Conservation (phyloP, 1,140 invertebrate species). For the Schlechtendalia chinensis region DNA sequence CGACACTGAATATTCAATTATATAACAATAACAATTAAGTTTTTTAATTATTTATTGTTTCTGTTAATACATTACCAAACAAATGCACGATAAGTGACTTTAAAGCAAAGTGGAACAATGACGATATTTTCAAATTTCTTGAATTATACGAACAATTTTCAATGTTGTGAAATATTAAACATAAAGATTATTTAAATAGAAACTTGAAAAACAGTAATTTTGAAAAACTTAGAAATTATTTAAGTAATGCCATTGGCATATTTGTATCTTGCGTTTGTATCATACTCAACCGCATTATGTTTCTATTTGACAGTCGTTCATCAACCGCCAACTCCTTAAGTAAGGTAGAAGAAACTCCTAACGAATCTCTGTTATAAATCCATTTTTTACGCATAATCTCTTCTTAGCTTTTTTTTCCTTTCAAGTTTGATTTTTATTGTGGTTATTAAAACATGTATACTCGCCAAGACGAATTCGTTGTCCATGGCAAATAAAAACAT, state of each 20-base stretch:
- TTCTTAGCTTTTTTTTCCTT: slow-evolving; percentile 17
- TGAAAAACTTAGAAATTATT: slow-evolving; percentile 24
- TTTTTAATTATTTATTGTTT: slow-evolving; percentile 25
- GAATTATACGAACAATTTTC: slow-evolving; percentile 6
- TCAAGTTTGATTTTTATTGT: slow-evolving; percentile 21
- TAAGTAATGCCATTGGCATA: slow-evolving; percentile 36
- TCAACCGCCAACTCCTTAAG: slow-evolving; percentile 7
- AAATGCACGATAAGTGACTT: not conserved
- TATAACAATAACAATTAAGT: too few species aligned
- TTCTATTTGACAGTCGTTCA: slow-evolving; percentile 53
- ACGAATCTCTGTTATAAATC: slow-evolving; percentile 17
- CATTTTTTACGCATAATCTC: slow-evolving; percentile 23
- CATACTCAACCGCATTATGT: slow-evolving; percentile 55
- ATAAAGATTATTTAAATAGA: slow-evolving; percentile 30
- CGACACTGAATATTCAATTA: slow-evolving; percentile 13
- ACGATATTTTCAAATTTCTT: slow-evolving; percentile 20
- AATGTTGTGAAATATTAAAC: slow-evolving; percentile 23
- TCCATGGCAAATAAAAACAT: slow-evolving; percentile 12
- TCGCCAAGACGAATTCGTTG: too few species aligned
- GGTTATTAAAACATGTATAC: slow-evolving; percentile 2
- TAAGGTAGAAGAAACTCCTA: slow-evolving; percentile 32
- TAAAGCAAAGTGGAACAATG: slow-evolving; percentile 5
- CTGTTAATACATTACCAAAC: slow-evolving; percentile 16
- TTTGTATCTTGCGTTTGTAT: slow-evolving; percentile 45
- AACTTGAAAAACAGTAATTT: slow-evolving; percentile 12